Evolutionary conservation across 2,797 vertebrate genomes (phyloP).

Genomic region (Hafferia zeledoni): DNA sequence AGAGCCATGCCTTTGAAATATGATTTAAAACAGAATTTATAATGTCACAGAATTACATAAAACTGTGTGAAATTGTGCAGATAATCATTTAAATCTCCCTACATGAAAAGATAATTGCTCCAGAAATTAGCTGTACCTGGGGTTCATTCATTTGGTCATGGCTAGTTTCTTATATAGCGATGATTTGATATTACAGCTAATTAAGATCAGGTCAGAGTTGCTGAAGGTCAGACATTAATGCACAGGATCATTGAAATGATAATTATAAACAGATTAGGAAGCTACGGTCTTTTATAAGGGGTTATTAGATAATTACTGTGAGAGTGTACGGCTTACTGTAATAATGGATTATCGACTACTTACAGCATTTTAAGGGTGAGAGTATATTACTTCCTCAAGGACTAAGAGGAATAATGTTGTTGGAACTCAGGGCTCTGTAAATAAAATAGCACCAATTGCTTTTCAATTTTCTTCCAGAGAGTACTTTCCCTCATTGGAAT

Average conservation of each 20-base stretch:
- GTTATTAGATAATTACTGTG: conserved; percentile 95
- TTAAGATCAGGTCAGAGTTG: conserved; percentile 99
- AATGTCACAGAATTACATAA: conserved; percentile 89
- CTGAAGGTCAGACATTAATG: conserved; percentile 99
- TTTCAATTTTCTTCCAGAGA: background rate
- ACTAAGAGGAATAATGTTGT: conserved; percentile 76
- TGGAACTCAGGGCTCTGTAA: conserved; percentile 62
- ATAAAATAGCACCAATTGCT: conserved; percentile 42
- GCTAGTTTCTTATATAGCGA: conserved; percentile 97
- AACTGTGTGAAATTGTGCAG: conserved; percentile 99
- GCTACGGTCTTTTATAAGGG: conserved; percentile 95
- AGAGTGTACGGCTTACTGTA: conserved; percentile 89
- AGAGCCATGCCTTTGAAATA: conserved; percentile 83
- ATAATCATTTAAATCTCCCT: conserved; percentile 99
- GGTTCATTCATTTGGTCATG: conserved; percentile 99
- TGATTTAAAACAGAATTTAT: conserved; percentile 88
- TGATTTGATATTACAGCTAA: conserved; percentile 98
- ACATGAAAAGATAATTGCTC: conserved; percentile 99
- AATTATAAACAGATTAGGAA: conserved; percentile 99
- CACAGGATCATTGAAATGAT: conserved; percentile 98
- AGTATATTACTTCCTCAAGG: conserved; percentile 82
- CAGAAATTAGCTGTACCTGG: conserved; percentile 99
- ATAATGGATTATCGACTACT: conserved; percentile 90
- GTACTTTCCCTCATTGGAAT: background rate
- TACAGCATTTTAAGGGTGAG: conserved; percentile 80